phyloP scores from a whole-genome alignment of 2,797 vertebrate species.

The Smutsia gigantea region DNA sequence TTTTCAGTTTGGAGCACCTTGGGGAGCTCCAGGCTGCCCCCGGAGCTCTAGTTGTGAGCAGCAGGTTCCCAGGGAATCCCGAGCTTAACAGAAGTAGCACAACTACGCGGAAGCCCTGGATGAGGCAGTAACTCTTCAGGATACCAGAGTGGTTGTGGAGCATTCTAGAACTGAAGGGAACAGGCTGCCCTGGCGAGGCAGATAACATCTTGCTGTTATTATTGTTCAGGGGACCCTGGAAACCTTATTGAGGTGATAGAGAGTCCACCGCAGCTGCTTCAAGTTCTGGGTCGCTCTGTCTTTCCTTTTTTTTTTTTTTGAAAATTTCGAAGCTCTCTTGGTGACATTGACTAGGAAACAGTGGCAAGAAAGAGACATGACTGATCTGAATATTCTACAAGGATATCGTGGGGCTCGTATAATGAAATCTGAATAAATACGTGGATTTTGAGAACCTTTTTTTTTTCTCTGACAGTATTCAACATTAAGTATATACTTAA shows the following conservation, averaged over 20 bases:
- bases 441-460: slow-evolving; percentile 80
- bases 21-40: neutral
- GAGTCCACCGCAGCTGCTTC: slow-evolving; percentile 14
- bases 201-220: neutral
- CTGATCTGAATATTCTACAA: slow-evolving; percentile 86
- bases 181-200: neutral
- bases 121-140: slow-evolving; percentile 80
- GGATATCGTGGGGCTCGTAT: slow-evolving; percentile 78
- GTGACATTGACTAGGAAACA: slow-evolving; percentile 82
- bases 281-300: slow-evolving; percentile 17
- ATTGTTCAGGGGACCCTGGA: slow-evolving; percentile 41
- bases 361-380: slow-evolving; percentile 65
- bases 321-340: neutral
- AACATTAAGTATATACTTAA: slow-evolving; percentile 85
- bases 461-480: slow-evolving; percentile 76
- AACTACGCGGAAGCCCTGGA: slow-evolving; percentile 81
- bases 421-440: slow-evolving; percentile 86
- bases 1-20: slow-evolving; percentile 55
- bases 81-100: slow-evolving; percentile 77
- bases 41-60: slow-evolving; percentile 57
- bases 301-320: slow-evolving; percentile 3
- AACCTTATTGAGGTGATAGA: neutral
- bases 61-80: slow-evolving; percentile 32
- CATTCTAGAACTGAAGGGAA: slow-evolving; percentile 56
- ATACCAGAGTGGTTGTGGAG: slow-evolving; percentile 29